phyloP scores from a whole-genome alignment of 2,797 vertebrate species.

The Myripristis jacobus region DNA sequence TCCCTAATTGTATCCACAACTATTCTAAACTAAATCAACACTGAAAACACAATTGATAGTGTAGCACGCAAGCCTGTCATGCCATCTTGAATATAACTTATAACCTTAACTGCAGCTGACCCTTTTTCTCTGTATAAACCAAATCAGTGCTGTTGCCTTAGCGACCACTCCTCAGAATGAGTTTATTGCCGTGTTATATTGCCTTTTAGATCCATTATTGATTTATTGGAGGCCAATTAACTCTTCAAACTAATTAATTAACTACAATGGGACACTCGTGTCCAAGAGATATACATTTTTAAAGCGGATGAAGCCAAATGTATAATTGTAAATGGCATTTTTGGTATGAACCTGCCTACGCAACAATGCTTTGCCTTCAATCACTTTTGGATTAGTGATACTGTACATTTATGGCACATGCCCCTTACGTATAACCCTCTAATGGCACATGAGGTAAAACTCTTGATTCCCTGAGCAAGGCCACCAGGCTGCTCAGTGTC shows the following conservation, averaged over 20 bases:
- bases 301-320: conserved; percentile 59
- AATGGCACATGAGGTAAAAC: conserved; percentile 47
- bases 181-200: conserved; percentile 52
- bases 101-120: conserved; percentile 50
- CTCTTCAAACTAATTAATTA: conserved; percentile 19
- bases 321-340: conserved; percentile 55
- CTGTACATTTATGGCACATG: conserved; percentile 21
- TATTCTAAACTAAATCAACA: conserved; percentile 37
- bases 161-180: conserved; percentile 58
- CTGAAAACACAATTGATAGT: conserved; percentile 43
- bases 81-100: conserved; percentile 42
- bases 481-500: conserved; percentile 40
- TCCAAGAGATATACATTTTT: conserved; percentile 33
- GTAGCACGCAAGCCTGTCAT: conserved; percentile 61
- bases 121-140: conserved; percentile 62
- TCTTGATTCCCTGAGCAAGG: conserved; percentile 40
- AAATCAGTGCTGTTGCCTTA: conserved; percentile 78
- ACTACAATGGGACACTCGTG: conserved; percentile 24
- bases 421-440: conserved; percentile 36
- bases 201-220: conserved; percentile 58
- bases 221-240: conserved; percentile 37
- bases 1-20: conserved; percentile 31
- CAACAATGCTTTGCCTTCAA: conserved; percentile 59
- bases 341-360: conserved; percentile 51
- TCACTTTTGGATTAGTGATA: conserved; percentile 38